Percentiles rank a stretch among this genome's conserved stretches.
Conservation (phyloP, 2,797 vertebrate genomes). For the Sebastes jordani region DNA sequence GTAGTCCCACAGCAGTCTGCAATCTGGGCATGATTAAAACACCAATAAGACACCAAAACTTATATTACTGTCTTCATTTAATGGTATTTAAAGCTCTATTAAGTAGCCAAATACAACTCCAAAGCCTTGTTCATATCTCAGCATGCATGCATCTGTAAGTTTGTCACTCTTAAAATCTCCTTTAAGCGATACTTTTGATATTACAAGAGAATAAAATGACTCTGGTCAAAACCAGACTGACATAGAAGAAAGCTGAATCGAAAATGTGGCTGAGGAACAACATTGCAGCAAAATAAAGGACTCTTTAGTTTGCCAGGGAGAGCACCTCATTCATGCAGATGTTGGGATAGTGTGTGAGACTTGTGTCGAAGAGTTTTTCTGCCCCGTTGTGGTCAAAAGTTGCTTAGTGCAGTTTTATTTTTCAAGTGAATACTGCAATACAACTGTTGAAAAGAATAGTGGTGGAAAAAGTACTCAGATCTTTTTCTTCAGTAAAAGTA, state of each 20-base stretch:
- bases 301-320: not conserved
- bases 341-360: not conserved
- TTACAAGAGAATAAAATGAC: too few species aligned
- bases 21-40: constrained; percentile 77
- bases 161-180: not conserved
- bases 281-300: not conserved
- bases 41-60: not conserved
- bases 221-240: not conserved
- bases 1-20: constrained; percentile 91
- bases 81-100: not conserved
- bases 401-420: not conserved
- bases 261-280: not conserved
- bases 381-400: not conserved
- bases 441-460: not conserved
- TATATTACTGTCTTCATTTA: too few species aligned
- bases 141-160: not conserved
- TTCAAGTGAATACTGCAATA: not conserved
- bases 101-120: not conserved
- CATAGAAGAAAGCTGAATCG: not conserved
- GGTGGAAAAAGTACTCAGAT: too few species aligned
- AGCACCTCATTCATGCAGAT: not conserved
- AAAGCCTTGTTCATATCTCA: not conserved
- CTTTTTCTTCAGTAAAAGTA: too few species aligned
- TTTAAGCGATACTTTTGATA: not conserved
- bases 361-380: not conserved